Evolutionary conservation across 2,888 invertebrate genomes (phyloP), one percentile per base, ranked within the genome.

Genomic region (Eustalomyia histrio): DNA sequence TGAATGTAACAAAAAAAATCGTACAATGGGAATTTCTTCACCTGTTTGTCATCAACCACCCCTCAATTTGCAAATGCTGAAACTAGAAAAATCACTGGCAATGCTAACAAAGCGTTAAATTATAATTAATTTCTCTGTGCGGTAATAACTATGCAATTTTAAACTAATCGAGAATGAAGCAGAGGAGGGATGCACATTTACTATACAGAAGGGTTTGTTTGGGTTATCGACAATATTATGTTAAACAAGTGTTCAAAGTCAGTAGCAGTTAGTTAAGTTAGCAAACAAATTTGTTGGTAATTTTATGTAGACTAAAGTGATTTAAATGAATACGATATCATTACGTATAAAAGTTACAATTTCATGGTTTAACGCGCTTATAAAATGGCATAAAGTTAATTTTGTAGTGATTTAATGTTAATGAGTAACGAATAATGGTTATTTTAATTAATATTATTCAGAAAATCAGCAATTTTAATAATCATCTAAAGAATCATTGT

Each of bases 71-170:
- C 8, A n/a, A 16, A 52, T 16, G 9, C 39, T 29, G 7, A 29
- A 6, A 29, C 5, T 29, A 16, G 16, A n/a, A 35, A 5, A 43
- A 53, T 33, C 57, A 61, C 43, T 50, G 74, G 64, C 58, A 74
- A 74, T 39, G 47, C 55, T 78, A 78, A 81, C 81, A 63, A 75
- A 78, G 78, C 74, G 67, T 81, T 52, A 78, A 78, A 81, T 81
- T 81, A 60, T 75, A 75, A 81, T 81, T 78, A 78, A 71, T 75
- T 78, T 74, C 29, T 50, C 12, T 3, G 14, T 68, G 47, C 10
- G n/a, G 61, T 71, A 60, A 71, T 60, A 43, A 14, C 39, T 43
- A 55, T 55, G 43, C 47, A 61, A 67, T 72, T 67, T 47, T 55
- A 9, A 33, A 35, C 16, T 47, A 63, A 50, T 21, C 16, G 12